Base-by-base conservation (phyloP, 1,140 invertebrate genomes). In the Drosophila persimilis region DNA sequence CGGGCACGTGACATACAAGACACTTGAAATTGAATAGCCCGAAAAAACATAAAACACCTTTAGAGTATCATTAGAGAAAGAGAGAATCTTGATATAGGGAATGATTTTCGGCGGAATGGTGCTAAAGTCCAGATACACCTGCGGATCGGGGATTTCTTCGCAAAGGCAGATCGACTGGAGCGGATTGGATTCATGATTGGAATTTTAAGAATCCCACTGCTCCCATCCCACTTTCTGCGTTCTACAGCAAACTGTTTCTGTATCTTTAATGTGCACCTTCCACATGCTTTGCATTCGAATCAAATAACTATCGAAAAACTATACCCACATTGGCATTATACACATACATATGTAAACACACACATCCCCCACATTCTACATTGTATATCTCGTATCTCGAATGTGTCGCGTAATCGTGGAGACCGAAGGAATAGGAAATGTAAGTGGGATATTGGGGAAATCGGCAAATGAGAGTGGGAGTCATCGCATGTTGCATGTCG, bases 241-340 rank as follows among this genome's bases (percentile, higher is more conserved):
- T 58, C 52, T 52, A 47, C 22, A 66, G 70, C 48, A 50, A 56
- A 47, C 64, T 51, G 54, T 47, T 48, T 61, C 39, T 59, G 63
- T 77, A 31, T 52, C 63, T 51, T 13, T 39, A 45, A 43, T 51
- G 15, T 50, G 15, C 46, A 41, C 6, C 15, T 9, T 1, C 29
- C 26, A 46, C 65, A 71, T 63, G 60, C 45, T 71, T 75, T 48
- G 75, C 73, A 77, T 77, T 63, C 63, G 52, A 77, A 77, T 71
- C 62, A 70, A 76, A 76, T 45, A 77, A 77, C 75, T 72, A 71
- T 65, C 60, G 52, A 77, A 76, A 73, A 73, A 55, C 52, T 45
- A 45, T 35, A 24, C 8, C 26, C 41, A 29, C 24, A 41, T 17
- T 11, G 45, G 24, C 43, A 22, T 8, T 55, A 1, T 0, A 13